phyloP scores from a whole-genome alignment of 2,113 vertebrate species.

The Gadus chalcogrammus region DNA sequence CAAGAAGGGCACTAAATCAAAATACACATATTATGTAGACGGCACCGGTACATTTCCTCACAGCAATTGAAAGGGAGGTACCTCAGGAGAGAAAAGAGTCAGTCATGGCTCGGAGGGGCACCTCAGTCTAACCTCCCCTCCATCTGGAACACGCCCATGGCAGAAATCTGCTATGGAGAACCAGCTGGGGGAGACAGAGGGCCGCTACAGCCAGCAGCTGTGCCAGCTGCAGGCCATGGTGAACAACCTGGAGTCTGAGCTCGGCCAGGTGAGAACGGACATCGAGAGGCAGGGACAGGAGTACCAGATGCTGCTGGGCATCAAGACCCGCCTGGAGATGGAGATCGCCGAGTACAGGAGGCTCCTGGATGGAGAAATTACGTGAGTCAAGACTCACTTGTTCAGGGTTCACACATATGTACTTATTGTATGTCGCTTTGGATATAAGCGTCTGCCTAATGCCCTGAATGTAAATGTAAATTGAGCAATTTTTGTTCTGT shows the following conservation, averaged over 20 bases:
- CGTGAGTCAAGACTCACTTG: conserved; percentile 42
- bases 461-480: not conserved
- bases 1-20: too few species aligned
- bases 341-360: conserved; percentile 77
- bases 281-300: conserved; percentile 61
- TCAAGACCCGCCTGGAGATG: conserved; percentile 75
- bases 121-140: not conserved
- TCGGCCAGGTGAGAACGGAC: conserved; percentile 48
- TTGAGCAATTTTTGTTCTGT: conserved; percentile 1
- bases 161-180: conserved; percentile 68
- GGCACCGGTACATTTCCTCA: too few species aligned
- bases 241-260: conserved; percentile 54
- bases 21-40: too few species aligned
- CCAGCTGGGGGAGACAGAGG: conserved; percentile 60
- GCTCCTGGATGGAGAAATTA: conserved; percentile 69
- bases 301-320: conserved; percentile 66
- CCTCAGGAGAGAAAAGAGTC: too few species aligned
- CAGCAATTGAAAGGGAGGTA: too few species aligned
- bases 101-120: too few species aligned
- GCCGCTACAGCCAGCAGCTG: conserved; percentile 54
- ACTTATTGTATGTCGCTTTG: too few species aligned
- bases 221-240: conserved; percentile 59
- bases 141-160: not conserved
- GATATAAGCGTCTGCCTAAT: too few species aligned
- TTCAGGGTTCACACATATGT: not conserved